Evolutionary conservation across 2,888 invertebrate genomes (phyloP).

Genomic region (Thecophora atra): DNA sequence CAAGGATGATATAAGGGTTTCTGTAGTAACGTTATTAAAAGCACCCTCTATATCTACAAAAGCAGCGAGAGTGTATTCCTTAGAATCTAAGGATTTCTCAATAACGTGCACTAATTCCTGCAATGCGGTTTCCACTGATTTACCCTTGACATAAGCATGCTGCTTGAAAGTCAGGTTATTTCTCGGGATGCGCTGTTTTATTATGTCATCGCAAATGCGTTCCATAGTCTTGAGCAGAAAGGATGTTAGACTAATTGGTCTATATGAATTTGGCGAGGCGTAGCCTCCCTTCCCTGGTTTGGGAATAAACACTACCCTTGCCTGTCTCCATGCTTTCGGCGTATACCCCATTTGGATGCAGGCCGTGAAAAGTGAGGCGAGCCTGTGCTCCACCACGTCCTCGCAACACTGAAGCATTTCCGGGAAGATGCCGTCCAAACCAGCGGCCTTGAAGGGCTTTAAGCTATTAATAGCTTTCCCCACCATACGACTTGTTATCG

Average conservation of each 20-base stretch:
- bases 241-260: slow-evolving; percentile 3
- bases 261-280: neutral
- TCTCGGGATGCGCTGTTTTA: neutral
- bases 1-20: neutral
- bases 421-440: neutral
- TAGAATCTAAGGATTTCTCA: neutral
- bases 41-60: slow-evolving; percentile 5
- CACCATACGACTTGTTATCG: neutral
- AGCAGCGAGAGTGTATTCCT: neutral
- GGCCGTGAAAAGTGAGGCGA: neutral
- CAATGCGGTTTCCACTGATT: neutral
- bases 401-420: neutral
- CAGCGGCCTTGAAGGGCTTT: neutral
- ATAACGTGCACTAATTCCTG: neutral
- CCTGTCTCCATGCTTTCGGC: neutral
- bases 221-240: neutral
- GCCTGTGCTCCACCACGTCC: neutral
- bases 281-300: neutral
- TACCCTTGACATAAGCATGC: neutral
- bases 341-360: neutral
- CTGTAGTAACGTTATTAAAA: neutral
- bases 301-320: neutral
- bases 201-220: neutral
- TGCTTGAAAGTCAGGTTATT: neutral
- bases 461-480: neutral